phyloP scores from a whole-genome alignment of 2,113 vertebrate species.

The Coregonus clupeaformis region DNA sequence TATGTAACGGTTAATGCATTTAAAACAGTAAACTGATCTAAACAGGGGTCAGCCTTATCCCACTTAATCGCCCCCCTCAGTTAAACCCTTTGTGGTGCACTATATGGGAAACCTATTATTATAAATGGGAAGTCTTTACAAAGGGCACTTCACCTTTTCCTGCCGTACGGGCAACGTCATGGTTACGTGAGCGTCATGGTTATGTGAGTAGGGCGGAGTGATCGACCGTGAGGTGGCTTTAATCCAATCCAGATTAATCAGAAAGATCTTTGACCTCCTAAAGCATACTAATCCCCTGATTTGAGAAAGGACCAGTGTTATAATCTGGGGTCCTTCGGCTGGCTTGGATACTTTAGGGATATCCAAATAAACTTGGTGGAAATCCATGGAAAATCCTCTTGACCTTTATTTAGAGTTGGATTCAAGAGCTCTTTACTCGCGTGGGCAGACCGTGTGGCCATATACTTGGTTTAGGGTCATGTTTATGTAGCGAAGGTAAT shows the following conservation, averaged over 20 bases:
- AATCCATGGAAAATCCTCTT: not conserved
- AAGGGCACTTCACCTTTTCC: too few species aligned
- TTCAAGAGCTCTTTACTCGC: not conserved
- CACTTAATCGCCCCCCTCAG: too few species aligned
- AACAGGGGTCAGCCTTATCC: too few species aligned
- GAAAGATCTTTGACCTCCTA: not conserved
- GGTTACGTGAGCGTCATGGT: too few species aligned
- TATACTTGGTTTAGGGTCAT: not conserved
- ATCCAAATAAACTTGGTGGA: not conserved
- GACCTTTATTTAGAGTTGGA: not conserved
- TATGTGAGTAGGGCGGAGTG: too few species aligned
- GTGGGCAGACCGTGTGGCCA: not conserved
- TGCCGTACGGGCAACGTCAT: too few species aligned
- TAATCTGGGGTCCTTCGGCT: not conserved
- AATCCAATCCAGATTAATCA: constrained; percentile 13
- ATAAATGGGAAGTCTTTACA: too few species aligned
- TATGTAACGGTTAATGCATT: too few species aligned
- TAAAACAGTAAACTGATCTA: too few species aligned
- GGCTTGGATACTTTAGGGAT: not conserved
- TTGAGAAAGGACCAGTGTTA: not conserved
- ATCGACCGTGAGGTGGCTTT: not conserved
- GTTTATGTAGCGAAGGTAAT: not conserved
- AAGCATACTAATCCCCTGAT: not conserved
- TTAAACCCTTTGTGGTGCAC: too few species aligned
- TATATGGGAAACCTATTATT: too few species aligned